Evolutionary conservation across 2,888 invertebrate species (phyloP), one percentile per base, ranked within the genome.

Genomic region (Clunio marinus): DNA sequence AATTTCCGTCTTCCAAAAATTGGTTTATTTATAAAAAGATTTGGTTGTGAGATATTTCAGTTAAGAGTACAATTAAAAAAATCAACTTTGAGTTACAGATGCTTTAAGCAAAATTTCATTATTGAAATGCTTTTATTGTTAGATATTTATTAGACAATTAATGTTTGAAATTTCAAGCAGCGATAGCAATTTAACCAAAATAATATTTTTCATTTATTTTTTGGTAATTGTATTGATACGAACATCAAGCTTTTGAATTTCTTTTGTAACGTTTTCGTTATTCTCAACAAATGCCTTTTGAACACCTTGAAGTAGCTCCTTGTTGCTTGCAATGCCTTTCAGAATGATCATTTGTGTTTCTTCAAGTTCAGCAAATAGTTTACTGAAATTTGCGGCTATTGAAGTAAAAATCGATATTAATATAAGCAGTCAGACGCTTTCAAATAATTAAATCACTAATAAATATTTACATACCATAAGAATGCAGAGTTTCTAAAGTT

Each of bases 401-500:
- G 69, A 60, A 22, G 32, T 68, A 41, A 63, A 68, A 51, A 63
- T 46, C 55, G 51, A n/a, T n/a, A n/a, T n/a, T n/a, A n/a, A n/a
- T n/a, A n/a, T n/a, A n/a, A n/a, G n/a, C n/a, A n/a, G n/a, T n/a
- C n/a, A n/a, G n/a, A n/a, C n/a, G n/a, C n/a, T n/a, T n/a, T 66
- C 69, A 13, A 65, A 69, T 27, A 67, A 13, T 68, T 55, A 32
- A 45, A 37, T 46, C 20, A 41, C 25, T 59, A 15, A 32, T 51
- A 15, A 63, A 24, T 66, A 69, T 70, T 65, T 76, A n/a, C n/a
- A n/a, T 78, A 93, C 95, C 95, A 85, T 94, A 93, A 77, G 89
- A 89, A 75, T 97, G 96, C 4, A 97, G 80, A 2, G 88, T 85
- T 78, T 93, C 91, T 2, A 97, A 80, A 1, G 94, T 89, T 73